Conservation (phyloP, 2,888 invertebrate genomes). For the Drosophila subsilvestris region DNA sequence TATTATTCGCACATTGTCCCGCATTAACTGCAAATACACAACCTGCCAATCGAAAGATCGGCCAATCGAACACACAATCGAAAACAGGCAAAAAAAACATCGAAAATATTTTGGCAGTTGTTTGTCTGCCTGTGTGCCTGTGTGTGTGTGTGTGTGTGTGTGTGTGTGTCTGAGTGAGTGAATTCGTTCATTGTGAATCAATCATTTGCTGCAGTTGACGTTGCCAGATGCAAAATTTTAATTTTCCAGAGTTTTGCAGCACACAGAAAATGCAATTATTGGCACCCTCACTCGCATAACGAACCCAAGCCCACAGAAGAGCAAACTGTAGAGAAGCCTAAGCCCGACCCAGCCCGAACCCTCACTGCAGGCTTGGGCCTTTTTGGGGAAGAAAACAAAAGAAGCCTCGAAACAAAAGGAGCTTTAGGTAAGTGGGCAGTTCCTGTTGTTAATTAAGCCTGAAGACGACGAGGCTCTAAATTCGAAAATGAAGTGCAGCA, state of each 20-base stretch:
- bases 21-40: conserved; percentile 4
- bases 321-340: too few relatives aligned
- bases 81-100: too few relatives aligned
- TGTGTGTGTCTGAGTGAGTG: not conserved
- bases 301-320: too few relatives aligned
- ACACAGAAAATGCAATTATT: not conserved
- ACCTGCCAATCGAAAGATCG: not conserved
- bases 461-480: conserved; percentile 15
- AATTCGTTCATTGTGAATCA: not conserved
- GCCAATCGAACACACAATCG: not conserved
- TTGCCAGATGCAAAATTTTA: not conserved
- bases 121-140: not conserved
- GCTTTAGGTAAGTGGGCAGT: not conserved
- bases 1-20: not conserved
- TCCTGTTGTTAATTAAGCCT: conserved; percentile 16
- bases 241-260: not conserved
- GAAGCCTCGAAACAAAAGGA: not conserved
- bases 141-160: too few relatives aligned
- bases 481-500: conserved; percentile 3
- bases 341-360: too few relatives aligned
- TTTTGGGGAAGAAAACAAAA: too few relatives aligned
- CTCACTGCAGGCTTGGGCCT: too few relatives aligned
- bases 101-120: not conserved
- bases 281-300: too few relatives aligned
- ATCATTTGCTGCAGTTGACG: not conserved